Conservation (phyloP, 2,797 vertebrate species). For the Poeciliopsis gracilis region DNA sequence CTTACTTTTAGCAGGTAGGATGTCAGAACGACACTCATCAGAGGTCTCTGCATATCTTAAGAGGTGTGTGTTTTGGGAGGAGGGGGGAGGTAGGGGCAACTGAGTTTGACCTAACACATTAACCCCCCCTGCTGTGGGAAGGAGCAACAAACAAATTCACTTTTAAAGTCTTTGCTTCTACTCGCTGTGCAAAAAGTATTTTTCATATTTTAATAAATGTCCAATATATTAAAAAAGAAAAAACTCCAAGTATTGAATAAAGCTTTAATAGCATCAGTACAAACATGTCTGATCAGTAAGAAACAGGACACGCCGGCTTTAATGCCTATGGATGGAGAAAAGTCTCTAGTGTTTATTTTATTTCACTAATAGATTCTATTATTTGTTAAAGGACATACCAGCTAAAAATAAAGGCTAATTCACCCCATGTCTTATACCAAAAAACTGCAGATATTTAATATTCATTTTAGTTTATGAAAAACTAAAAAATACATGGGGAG, state of each 20-base stretch:
- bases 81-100: too few species aligned
- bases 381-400: neutral
- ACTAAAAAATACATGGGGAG: neutral
- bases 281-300: neutral
- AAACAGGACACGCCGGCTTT: neutral
- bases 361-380: neutral
- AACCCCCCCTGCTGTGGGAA: neutral
- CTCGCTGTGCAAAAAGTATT: neutral
- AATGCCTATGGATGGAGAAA: neutral
- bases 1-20: slow-evolving; percentile 40
- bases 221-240: neutral
- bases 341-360: neutral
- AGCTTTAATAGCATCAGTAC: neutral
- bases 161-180: neutral
- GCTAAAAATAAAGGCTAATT: neutral
- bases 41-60: slow-evolving; percentile 16
- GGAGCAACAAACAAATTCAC: neutral
- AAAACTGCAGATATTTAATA: neutral
- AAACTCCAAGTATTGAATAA: neutral
- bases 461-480: neutral
- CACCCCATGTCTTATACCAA: neutral
- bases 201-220: neutral
- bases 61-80: neutral
- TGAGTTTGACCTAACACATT: neutral
- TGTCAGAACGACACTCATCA: slow-evolving; percentile 31